These are phyloP conservation scores for Yponomeuta sedellus DNA, from an alignment of 2,888 invertebrate genomes.

Conservation along the genomic window DNA sequence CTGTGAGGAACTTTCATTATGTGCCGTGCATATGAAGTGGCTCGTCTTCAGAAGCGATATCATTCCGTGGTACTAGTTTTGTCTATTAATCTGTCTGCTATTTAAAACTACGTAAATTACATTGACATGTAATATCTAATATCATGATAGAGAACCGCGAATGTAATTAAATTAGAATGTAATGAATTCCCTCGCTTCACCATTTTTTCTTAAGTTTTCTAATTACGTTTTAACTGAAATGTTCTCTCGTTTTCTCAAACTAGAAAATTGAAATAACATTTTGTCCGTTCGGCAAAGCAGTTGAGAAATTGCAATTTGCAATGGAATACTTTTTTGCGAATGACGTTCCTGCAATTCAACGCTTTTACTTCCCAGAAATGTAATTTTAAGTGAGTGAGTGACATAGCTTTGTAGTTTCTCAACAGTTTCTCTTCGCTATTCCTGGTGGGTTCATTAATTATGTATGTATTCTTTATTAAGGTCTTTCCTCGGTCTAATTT, in stretches of 20 bases:
- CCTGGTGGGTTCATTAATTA: background rate
- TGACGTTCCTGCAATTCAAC: background rate
- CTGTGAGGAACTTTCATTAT: background rate
- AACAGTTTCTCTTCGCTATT: background rate
- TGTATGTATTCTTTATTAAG: background rate
- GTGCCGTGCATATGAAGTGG: background rate
- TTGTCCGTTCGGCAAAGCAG: background rate
- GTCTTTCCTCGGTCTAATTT: background rate
- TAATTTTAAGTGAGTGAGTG: background rate
- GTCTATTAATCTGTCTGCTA: too few species aligned
- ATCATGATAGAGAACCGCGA: too few species aligned
- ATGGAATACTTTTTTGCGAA: background rate
- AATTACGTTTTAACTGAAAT: background rate
- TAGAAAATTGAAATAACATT: background rate
- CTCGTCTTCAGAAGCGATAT: background rate
- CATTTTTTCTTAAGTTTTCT: too few species aligned
- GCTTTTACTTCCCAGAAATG: background rate
- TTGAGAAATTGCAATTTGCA: background rate
- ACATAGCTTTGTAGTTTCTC: background rate
- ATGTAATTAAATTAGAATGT: too few species aligned
- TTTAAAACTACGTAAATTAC: too few species aligned
- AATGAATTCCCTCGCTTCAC: too few species aligned
- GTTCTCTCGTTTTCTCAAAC: background rate
- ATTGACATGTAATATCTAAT: too few species aligned
- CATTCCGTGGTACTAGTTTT: background rate